phyloP scores from a whole-genome alignment of 2,113 vertebrate species.

The Phylloscopus trochiloides region DNA sequence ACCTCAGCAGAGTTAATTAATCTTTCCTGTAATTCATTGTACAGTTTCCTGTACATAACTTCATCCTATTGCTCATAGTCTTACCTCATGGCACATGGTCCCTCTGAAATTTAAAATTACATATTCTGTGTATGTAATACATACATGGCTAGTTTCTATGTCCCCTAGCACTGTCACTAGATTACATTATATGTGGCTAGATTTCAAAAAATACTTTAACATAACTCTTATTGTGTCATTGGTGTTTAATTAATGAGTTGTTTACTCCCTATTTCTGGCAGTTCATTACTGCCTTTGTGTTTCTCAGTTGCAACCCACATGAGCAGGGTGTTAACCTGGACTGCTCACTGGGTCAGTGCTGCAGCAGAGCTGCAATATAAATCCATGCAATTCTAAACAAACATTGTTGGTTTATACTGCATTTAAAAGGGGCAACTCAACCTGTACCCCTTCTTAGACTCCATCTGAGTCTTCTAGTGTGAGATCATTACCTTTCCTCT shows the following conservation, averaged over 20 bases:
- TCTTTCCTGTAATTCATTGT: conserved; percentile 38
- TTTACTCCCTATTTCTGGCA: not conserved
- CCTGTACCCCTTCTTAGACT: not conserved
- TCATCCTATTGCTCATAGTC: conserved; percentile 47
- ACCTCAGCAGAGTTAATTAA: not conserved
- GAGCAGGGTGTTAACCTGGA: not conserved
- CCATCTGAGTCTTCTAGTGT: not conserved
- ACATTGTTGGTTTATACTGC: not conserved
- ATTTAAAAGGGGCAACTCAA: not conserved
- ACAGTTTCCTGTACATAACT: conserved; percentile 22
- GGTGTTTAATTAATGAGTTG: not conserved
- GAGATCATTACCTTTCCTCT: not conserved
- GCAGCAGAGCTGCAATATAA: not conserved
- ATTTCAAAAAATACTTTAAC: not conserved
- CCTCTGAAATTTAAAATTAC: conserved; percentile 9
- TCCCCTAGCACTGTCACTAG: not conserved
- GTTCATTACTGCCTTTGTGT: not conserved
- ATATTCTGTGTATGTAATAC: not conserved
- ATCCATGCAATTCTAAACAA: not conserved
- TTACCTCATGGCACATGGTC: conserved; percentile 7
- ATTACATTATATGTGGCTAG: not conserved
- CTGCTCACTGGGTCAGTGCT: not conserved
- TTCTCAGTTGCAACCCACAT: not conserved
- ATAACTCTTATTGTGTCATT: not conserved
- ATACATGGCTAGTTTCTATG: not conserved